phyloP scores from a whole-genome alignment of 2,113 vertebrate species.

The Anolis carolinensis region DNA sequence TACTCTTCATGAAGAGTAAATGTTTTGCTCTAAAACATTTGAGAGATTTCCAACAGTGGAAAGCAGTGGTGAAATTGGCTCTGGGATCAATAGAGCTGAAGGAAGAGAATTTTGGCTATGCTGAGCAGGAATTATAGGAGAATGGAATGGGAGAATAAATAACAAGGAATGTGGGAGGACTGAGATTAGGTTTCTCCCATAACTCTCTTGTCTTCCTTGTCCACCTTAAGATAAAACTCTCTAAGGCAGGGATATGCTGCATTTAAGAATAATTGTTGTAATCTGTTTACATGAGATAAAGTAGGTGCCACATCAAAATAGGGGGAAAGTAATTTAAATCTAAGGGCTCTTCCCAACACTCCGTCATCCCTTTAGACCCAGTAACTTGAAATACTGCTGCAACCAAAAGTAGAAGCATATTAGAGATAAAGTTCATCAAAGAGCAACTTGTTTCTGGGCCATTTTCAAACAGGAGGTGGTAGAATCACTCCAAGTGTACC shows the following conservation, averaged over 20 bases:
- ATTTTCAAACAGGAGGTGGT: not conserved
- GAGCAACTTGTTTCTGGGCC: not conserved
- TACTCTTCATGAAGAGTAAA: not conserved
- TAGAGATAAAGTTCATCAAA: not conserved
- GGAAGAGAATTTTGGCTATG: not conserved
- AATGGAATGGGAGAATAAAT: not conserved
- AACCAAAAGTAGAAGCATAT: not conserved
- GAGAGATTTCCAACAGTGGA: not conserved
- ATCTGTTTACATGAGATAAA: not conserved
- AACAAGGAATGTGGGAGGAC: not conserved
- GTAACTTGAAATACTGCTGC: not conserved
- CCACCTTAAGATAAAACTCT: not conserved
- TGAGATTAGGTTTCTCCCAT: not conserved
- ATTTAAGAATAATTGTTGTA: constrained; percentile 8
- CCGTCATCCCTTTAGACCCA: not conserved
- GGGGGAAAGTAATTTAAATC: not conserved
- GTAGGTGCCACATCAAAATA: not conserved
- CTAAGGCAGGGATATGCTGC: not conserved
- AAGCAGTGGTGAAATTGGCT: not conserved
- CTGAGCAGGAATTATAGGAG: not conserved
- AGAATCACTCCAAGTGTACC: no score
- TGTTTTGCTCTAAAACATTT: not conserved
- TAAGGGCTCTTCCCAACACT: not conserved
- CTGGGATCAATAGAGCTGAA: not conserved
- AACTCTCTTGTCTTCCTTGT: not conserved